phyloP scores from a whole-genome alignment of 2,888 invertebrate genomes.

The Nysson spinosus region DNA sequence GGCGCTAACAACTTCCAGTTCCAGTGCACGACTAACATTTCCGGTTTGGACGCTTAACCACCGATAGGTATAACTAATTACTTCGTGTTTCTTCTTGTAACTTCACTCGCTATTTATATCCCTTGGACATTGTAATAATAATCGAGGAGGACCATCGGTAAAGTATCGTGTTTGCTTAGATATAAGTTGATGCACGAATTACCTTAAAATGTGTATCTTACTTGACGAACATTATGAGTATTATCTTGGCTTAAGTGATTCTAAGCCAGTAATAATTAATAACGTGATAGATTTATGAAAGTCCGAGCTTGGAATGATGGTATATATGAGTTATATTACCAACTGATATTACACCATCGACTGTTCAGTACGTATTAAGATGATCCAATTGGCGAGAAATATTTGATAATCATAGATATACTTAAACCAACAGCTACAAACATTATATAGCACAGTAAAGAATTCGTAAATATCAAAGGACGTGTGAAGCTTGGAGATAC shows the following conservation, averaged over 20 bases:
- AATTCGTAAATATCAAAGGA: too few species aligned
- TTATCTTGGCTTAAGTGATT: too few species aligned
- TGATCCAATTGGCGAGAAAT: not conserved
- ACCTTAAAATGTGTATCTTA: too few species aligned
- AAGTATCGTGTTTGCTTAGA: too few species aligned
- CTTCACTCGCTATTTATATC: conserved; percentile 43
- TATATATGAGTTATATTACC: not conserved
- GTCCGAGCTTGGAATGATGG: too few species aligned
- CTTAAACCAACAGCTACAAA: not conserved
- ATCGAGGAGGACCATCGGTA: conserved; percentile 22
- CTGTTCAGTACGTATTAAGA: too few species aligned
- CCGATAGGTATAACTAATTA: conserved; percentile 46
- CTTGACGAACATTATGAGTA: conserved; percentile 32
- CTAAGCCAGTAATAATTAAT: too few species aligned
- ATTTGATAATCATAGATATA: not conserved
- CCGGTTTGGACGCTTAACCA: conserved; percentile 47
- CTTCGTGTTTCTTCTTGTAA: conserved; percentile 23
- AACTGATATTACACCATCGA: not conserved
- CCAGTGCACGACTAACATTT: conserved; percentile 45
- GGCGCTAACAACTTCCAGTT: conserved; percentile 24
- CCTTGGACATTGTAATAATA: conserved; percentile 42
- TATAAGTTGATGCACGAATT: too few species aligned
- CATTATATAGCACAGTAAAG: not conserved
- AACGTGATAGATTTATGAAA: too few species aligned
- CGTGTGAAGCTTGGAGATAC: too few species aligned